Evolutionary conservation across 2,797 vertebrate genomes (phyloP), one percentile per base, ranked within the genome.

Genomic region (Falco columbarius): DNA sequence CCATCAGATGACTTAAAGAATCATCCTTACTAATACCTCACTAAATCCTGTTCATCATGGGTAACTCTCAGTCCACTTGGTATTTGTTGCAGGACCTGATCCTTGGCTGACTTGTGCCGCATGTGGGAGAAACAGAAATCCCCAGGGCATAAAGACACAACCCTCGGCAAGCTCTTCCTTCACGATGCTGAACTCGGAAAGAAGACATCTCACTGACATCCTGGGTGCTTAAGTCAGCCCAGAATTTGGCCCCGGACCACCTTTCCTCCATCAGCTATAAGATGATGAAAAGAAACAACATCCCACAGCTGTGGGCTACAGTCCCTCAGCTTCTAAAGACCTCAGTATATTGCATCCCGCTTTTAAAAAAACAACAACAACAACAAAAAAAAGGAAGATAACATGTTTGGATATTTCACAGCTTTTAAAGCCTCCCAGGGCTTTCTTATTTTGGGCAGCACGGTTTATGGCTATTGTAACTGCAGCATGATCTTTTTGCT

Each of bases 341-440:
- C 72, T 90, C 55, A 94, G 79, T 84, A 83, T 91, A 90, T 81
- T 95, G 81, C 73, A 88, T 96, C 93, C 91, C 96, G 93, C 80
- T 96, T 71, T 3, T 5, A 14, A 16, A 16, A 16, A 14, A 40
- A 3, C 24, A 20, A 38, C 36, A 47, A 51, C 88, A 95, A 77
- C 92, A 49, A 56, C 18, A 51, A 42, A 18, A 34, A 32, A 46
- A 42, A 22, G 0, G 8, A 63, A 93, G 63, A 96, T 84, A 96
- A 95, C 10, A 32, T 55, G 10, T 91, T 97, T 93, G 77, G 70
- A 81, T 95, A 96, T 91, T 98, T 98, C 98, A 98, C 98, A 98
- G 98, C 96, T 98, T 98, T 97, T 95, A 96, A 97, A 97, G 95
- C 97, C 97, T 95, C 91, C 79, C 38, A 70, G 85, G 97, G 97